These are phyloP conservation scores for Toxotes jaculatrix DNA, from an alignment of 2,113 vertebrate species.

Conservation along the genomic window DNA sequence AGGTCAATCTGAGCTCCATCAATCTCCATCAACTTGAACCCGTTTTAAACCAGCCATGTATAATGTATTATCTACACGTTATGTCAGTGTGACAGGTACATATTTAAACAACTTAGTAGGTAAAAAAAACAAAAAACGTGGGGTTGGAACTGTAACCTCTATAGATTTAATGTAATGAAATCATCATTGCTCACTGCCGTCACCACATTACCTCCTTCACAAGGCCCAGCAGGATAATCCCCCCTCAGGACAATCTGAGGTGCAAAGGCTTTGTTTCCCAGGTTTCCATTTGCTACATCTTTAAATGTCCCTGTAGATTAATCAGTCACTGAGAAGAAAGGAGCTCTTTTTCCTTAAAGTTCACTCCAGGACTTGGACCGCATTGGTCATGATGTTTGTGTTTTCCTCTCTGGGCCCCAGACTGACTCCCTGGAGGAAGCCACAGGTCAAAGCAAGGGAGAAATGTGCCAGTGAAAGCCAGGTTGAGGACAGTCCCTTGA, in stretches of 20 bases:
- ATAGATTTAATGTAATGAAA: background rate
- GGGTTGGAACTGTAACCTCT: background rate
- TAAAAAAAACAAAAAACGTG: background rate
- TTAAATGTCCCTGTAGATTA: slow-evolving; percentile 45
- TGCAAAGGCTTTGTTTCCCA: slow-evolving; percentile 17
- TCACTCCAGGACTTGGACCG: slow-evolving; percentile 50
- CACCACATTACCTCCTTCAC: background rate
- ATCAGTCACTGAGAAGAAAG: slow-evolving; percentile 56
- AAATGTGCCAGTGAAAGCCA: background rate
- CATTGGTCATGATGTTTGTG: slow-evolving; percentile 57
- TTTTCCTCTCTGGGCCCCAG: slow-evolving; percentile 51
- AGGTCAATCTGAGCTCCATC: no score
- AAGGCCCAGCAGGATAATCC: background rate
- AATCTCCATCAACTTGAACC: no score
- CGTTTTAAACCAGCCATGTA: no score
- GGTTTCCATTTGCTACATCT: slow-evolving; percentile 24
- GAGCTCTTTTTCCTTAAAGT: slow-evolving; percentile 43
- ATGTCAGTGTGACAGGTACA: background rate
- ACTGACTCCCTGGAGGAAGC: slow-evolving; percentile 38
- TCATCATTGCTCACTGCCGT: background rate
- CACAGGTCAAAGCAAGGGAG: slow-evolving; percentile 26
- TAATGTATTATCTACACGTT: no score
- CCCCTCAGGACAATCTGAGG: background rate
- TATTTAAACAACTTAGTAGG: background rate
- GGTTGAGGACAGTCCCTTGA: background rate